These are phyloP conservation scores for Xenopus petersii DNA, from an alignment of 2,797 vertebrate genomes.

Conservation along the genomic window DNA sequence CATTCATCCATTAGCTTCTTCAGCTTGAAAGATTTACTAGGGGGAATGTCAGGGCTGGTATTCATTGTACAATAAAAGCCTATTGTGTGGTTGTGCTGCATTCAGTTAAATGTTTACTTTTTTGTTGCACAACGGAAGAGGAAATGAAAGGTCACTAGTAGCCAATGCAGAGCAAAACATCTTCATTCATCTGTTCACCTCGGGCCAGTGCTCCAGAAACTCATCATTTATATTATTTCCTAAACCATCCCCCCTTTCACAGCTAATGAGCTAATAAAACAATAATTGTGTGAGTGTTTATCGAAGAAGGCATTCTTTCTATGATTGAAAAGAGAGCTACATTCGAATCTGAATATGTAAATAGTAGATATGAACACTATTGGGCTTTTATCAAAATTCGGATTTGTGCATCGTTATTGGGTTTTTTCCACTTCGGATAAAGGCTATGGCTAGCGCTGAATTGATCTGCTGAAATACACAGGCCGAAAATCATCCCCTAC, in stretches of 20 bases:
- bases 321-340: no score
- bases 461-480: no score
- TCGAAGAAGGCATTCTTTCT: no score
- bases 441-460: no score
- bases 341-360: no score
- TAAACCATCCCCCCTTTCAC: not conserved
- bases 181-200: conserved; percentile 53
- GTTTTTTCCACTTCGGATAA: no score
- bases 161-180: conserved; percentile 46
- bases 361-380: no score
- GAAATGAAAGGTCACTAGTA: conserved; percentile 61
- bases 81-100: conserved; percentile 56
- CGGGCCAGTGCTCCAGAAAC: conserved; percentile 50
- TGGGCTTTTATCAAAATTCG: no score
- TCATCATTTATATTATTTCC: conserved; percentile 40
- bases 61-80: conserved; percentile 52
- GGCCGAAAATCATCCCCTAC: no score
- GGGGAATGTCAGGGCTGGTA: conserved; percentile 24
- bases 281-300: no score
- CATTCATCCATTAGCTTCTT: conserved; percentile 46
- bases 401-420: no score
- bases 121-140: conserved; percentile 61
- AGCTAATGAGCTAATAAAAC: not conserved
- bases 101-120: conserved; percentile 64
- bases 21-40: conserved; percentile 48